A percentile compares a stretch with the other conserved stretches of the same genome.
phyloP scores from a whole-genome alignment of 2,113 vertebrate species.

The Corynorhinus townsendii region DNA sequence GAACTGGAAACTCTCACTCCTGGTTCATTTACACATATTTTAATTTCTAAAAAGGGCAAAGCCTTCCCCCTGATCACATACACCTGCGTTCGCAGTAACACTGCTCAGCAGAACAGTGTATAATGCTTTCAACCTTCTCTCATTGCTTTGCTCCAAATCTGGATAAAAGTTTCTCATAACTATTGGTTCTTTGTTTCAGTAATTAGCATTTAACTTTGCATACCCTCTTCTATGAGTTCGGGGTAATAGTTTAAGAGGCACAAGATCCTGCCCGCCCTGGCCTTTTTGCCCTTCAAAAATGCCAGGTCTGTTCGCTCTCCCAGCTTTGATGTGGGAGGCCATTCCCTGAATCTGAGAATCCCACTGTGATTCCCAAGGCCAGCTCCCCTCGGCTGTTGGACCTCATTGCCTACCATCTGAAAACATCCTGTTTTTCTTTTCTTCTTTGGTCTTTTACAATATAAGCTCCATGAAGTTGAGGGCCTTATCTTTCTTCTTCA shows the following conservation, averaged over 20 bases:
- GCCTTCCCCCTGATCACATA: not conserved
- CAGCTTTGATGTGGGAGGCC: not conserved
- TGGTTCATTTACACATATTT: not conserved
- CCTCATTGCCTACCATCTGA: not conserved
- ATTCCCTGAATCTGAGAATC: not conserved
- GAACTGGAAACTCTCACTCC: not conserved
- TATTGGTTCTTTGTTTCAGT: not conserved
- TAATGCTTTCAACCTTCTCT: not conserved
- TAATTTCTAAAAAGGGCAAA: not conserved
- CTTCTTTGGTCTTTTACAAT: not conserved
- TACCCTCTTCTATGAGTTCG: not conserved
- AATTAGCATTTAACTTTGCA: not conserved
- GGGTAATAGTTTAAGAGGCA: not conserved
- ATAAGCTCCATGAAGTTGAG: not conserved
- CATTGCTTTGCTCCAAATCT: not conserved
- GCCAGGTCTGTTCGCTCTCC: not conserved
- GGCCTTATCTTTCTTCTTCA: not conserved
- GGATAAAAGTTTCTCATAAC: not conserved
- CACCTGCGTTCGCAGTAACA: not conserved
- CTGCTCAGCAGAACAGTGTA: not conserved
- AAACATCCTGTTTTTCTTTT: not conserved
- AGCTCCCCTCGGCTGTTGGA: not conserved
- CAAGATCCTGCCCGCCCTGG: not conserved
- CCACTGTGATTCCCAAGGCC: fast-evolving
- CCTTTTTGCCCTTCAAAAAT: not conserved